Evolutionary conservation across 2,888 invertebrate species (phyloP).

Genomic region (Plagodis pulveraria): DNA sequence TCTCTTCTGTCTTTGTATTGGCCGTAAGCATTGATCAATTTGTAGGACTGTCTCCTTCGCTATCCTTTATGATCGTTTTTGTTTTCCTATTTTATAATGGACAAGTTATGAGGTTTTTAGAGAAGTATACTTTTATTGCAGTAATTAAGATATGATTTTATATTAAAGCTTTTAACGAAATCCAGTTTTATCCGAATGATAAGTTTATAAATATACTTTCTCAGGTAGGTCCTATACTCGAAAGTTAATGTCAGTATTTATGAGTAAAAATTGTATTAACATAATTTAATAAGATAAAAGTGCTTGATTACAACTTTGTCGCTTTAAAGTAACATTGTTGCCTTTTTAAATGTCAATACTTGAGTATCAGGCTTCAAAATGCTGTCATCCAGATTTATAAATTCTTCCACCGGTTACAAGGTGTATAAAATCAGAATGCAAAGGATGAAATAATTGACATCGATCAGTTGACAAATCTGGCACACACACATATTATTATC

Average conservation of each 20-base stretch:
- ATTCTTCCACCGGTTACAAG: too few relatives aligned
- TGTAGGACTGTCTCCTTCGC: conserved; percentile 56
- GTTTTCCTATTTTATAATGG: conserved; percentile 68
- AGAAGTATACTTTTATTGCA: conserved; percentile 75
- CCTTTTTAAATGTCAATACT: too few relatives aligned
- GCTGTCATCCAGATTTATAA: too few relatives aligned
- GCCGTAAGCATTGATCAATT: conserved; percentile 69
- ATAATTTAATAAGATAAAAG: too few relatives aligned
- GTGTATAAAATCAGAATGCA: conserved; percentile 63
- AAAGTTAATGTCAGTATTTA: conserved; percentile 3
- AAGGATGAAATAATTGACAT: conserved; percentile 65
- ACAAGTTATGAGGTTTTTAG: conserved; percentile 74
- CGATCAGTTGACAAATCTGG: conserved; percentile 58
- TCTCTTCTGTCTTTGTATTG: conserved; percentile 54
- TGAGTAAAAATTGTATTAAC: too few relatives aligned
- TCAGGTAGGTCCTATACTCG: not conserved
- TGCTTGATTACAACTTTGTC: too few relatives aligned
- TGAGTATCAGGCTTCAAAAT: too few relatives aligned
- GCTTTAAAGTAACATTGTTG: too few relatives aligned
- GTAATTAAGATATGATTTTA: conserved; percentile 79
- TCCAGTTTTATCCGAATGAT: conserved; percentile 52
- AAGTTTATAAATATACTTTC: conserved; percentile 30
- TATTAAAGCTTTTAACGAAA: conserved; percentile 73
- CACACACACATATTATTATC: conserved; percentile 63
- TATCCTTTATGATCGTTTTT: conserved; percentile 73